phyloP scores from a whole-genome alignment of 2,888 invertebrate genomes.

The Anaspis maculata region DNA sequence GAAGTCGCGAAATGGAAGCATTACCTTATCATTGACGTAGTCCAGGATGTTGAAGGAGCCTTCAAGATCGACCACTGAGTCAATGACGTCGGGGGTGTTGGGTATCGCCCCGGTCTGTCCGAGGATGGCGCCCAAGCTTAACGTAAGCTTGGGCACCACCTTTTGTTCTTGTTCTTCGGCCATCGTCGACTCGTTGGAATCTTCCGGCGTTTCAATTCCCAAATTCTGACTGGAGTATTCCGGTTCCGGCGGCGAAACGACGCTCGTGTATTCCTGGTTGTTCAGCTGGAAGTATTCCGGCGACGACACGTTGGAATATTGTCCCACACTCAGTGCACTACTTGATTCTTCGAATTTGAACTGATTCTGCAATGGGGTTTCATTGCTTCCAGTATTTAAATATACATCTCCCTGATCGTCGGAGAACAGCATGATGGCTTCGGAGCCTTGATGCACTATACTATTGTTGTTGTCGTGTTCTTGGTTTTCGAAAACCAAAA shows the following conservation, averaged over 20 bases:
- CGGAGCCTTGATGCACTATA: too few species aligned
- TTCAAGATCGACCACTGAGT: slow-evolving; percentile 35
- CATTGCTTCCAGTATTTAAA: slow-evolving; percentile 12
- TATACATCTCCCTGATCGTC: slow-evolving; percentile 12
- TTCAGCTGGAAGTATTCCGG: slow-evolving; percentile 11
- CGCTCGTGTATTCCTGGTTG: slow-evolving; percentile 3
- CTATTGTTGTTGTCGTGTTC: too few species aligned
- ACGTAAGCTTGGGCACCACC: slow-evolving; percentile 15
- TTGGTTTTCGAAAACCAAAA: too few species aligned
- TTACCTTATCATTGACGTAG: slow-evolving; percentile 33
- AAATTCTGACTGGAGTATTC: too few species aligned
- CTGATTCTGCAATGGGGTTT: slow-evolving; percentile 11
- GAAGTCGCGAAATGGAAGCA: too few species aligned
- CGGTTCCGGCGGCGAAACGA: too few species aligned
- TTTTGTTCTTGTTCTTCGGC: neutral
- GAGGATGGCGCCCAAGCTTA: slow-evolving; percentile 11
- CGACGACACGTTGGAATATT: slow-evolving; percentile 19
- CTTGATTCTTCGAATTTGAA: slow-evolving; percentile 10
- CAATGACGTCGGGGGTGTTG: slow-evolving; percentile 42
- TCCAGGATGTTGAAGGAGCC: slow-evolving; percentile 35
- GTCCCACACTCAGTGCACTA: slow-evolving; percentile 24
- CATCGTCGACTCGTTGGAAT: slow-evolving; percentile 13
- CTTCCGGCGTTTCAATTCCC: slow-evolving; percentile 16
- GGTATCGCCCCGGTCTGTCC: slow-evolving; percentile 16
- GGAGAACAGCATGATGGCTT: too few species aligned